phyloP scores from a whole-genome alignment of 2,797 vertebrate genomes.

The Anguilla megastoma region DNA sequence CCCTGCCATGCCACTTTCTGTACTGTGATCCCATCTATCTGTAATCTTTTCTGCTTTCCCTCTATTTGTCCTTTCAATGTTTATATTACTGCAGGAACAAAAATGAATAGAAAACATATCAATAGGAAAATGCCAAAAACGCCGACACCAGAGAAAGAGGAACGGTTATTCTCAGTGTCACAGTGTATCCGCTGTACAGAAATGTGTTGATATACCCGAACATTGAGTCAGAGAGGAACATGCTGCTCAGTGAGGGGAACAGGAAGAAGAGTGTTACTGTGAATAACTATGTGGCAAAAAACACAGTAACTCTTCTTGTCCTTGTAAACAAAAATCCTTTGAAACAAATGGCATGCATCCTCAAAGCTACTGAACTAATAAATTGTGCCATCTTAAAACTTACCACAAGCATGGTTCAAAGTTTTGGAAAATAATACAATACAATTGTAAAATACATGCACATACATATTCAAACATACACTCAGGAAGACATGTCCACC shows the following conservation, averaged over 20 bases:
- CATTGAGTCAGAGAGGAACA: constrained; percentile 10
- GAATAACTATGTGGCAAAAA: background rate
- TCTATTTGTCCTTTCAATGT: constrained; percentile 52
- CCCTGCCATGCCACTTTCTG: background rate
- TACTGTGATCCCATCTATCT: background rate
- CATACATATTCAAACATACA: background rate
- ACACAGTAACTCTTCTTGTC: background rate
- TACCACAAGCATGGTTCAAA: background rate
- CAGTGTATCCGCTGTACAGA: background rate
- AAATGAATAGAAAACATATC: constrained; percentile 84
- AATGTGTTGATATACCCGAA: background rate
- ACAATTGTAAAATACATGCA: background rate
- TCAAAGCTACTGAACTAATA: background rate
- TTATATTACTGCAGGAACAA: constrained; percentile 92
- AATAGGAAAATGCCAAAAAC: too few relatives aligned
- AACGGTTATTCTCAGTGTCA: background rate
- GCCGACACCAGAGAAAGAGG: background rate
- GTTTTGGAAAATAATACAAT: background rate
- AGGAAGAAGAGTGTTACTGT: background rate
- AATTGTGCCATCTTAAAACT: background rate
- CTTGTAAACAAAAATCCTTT: background rate
- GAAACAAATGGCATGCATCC: background rate
- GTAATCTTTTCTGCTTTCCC: too few relatives aligned
- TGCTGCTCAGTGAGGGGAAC: background rate
- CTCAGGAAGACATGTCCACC: background rate